A percentile compares a stretch with the other conserved stretches of the same genome.
phyloP scores from a whole-genome alignment of 2,113 vertebrate genomes.

The Elanoides forficatus region DNA sequence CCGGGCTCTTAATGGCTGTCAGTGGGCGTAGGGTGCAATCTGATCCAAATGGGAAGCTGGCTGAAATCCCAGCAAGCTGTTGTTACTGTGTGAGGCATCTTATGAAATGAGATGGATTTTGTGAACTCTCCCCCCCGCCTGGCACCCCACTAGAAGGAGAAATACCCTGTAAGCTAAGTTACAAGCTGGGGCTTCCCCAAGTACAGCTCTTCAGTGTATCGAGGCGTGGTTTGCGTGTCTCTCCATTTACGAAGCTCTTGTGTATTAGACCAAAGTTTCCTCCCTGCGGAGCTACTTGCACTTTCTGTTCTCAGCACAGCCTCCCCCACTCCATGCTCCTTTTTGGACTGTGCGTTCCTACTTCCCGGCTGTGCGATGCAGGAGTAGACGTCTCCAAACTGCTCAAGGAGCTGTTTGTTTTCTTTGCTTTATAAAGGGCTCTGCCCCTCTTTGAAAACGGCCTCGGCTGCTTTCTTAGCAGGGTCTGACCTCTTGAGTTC shows the following conservation, averaged over 20 bases:
- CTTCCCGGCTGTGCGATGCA: fast-evolving
- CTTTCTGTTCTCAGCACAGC: not conserved
- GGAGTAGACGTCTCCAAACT: not conserved
- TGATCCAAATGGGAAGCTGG: slow-evolving; percentile 38
- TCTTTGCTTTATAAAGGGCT: not conserved
- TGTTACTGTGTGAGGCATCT: not conserved
- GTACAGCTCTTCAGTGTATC: not conserved
- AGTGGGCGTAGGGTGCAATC: not conserved
- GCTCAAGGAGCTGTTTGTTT: not conserved
- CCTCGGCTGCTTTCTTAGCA: not conserved
- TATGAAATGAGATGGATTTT: not conserved
- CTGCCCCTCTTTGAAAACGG: not conserved
- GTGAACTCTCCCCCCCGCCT: not conserved
- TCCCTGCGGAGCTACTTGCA: fast-evolving
- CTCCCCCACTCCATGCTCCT: not conserved
- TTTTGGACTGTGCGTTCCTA: fast-evolving
- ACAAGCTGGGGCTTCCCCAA: not conserved
- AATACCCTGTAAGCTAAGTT: not conserved
- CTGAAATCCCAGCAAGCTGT: slow-evolving; percentile 7
- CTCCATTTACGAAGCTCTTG: fast-evolving
- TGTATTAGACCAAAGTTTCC: not conserved
- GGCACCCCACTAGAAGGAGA: not conserved
- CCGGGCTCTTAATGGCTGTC: not conserved
- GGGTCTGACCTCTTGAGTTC: not conserved
- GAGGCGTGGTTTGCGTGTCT: not conserved